Evolutionary conservation across 1,140 invertebrate species (phyloP), one percentile per base, ranked within the genome.

Genomic region (Caenorhabditis remanei): DNA sequence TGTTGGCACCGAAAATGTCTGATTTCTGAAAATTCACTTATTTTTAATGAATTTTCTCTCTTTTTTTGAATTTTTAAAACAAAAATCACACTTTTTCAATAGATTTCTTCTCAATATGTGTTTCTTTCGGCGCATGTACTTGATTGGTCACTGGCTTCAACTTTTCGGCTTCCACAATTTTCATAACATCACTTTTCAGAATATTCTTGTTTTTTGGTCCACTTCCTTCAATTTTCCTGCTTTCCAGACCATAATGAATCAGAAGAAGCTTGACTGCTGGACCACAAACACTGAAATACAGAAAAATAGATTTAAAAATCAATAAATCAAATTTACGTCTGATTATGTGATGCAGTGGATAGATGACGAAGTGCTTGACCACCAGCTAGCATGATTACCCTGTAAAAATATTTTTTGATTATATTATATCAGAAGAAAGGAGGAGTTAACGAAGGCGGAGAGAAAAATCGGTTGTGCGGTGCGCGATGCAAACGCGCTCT

Each of bases 121-220:
- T 63, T 13, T 58, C 58, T 84, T 84, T 84, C 0, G 58, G 55
- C 6, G 58, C 40, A 58, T 84, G 55, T 4, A 46, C 53, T 50
- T 84, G 32, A 32, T 84, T 53, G 0, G 19, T 19, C 16, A 84
- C 83, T 14, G 83, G 83, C 32, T 84, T 56, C 40, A 84, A 55
- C 21, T 84, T 58, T 63, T 84, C 83, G 3, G 55, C n/a, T 58
- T 84, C 43, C 32, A 84, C 83, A 48, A 61, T 61, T 58, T 84
- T 41, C 41, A 84, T 24, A 24, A 84, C 55, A 61, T 84, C 83
- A 24, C 83, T 61, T 83, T 87, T 87, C 11, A 87, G 32, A 55
- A 87, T 87, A 48, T 87, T 87, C 41, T 84, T 84, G 46, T 79
- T 79, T 71, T 87, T 87, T n/a, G 86, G 86, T 7, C 86, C 86